Base-by-base conservation (phyloP, 2,888 invertebrate species). In the Dasysyrphus tricinctus region DNA sequence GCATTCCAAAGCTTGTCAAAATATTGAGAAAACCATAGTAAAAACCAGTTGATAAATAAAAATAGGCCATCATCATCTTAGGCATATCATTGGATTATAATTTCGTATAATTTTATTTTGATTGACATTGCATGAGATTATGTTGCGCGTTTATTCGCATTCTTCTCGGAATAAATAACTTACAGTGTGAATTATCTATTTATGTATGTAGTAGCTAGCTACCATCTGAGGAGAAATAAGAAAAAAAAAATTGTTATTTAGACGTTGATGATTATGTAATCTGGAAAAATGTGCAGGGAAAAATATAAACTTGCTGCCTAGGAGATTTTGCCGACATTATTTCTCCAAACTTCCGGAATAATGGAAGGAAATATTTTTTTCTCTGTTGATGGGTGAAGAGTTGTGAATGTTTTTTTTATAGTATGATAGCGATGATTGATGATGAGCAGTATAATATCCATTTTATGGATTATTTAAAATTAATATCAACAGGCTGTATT, bases 51-150 rank as follows among this genome's bases (percentile, higher is more conserved):
- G 8, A 29, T 12, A 59, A 69, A 75, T 54, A 49, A 63, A 79
- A 79, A 70, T 83, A 79, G 79, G 74, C 63, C 79, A 83, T 79
- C 81, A 72, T 79, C 81, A 51, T 69, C 69, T 74, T n/a, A n/a
- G n/a, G n/a, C 47, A 63, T 57, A 63, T 34, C 16, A 37, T 9
- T 16, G 37, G 11, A 57, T 14, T 54, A 54, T 54, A 54, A 57
- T 57, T 57, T 9, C 12, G 9, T 73, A 59, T 59, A 72, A 73
- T 49, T 72, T 56, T 49, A 34, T 34, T 63, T 47, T 56, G 34
- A 83, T 61, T 69, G 67, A 56, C 73, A 61, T 49, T 61, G 74
- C 74, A 69, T 69, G 73, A 47, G 56, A 39, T 51, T 42, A 11
- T 32, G 70, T 34, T 42, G 39, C 54, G 44, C 37, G 19, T 42